A percentile compares a stretch with the other conserved stretches of the same genome.
Conservation (phyloP, 2,888 invertebrate genomes). For the Alloplasta piceator region DNA sequence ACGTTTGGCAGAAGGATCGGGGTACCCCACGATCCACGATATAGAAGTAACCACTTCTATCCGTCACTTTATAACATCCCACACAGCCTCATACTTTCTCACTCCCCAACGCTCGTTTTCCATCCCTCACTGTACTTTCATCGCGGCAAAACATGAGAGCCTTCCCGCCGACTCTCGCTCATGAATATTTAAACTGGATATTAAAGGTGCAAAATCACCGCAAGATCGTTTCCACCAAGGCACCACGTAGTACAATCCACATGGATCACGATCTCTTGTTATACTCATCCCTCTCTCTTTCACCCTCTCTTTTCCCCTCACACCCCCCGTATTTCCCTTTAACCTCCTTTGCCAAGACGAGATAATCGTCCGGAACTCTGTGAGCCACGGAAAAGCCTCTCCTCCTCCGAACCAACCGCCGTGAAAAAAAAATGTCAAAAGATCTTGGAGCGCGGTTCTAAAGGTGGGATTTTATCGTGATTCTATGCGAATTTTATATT, state of each 20-base stretch:
- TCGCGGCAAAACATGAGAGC: slow-evolving; percentile 52
- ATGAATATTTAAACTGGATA: slow-evolving; percentile 82
- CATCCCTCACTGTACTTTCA: slow-evolving; percentile 43
- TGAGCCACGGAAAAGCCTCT: slow-evolving; percentile 53
- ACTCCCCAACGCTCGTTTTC: background rate
- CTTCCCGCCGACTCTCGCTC: slow-evolving; percentile 68
- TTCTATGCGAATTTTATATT: slow-evolving; percentile 43
- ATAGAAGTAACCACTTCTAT: slow-evolving; percentile 17
- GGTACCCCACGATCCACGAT: background rate
- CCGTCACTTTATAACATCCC: slow-evolving; percentile 34
- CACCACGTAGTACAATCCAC: slow-evolving; percentile 63
- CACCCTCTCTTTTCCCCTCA: slow-evolving; percentile 34
- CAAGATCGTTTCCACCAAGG: slow-evolving; percentile 68
- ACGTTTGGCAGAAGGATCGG: slow-evolving; percentile 31
- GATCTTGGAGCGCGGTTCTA: slow-evolving; percentile 53
- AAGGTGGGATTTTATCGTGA: slow-evolving; percentile 43
- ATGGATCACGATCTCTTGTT: slow-evolving; percentile 61
- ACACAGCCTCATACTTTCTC: slow-evolving; percentile 16
- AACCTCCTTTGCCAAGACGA: slow-evolving; percentile 36
- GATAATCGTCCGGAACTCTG: slow-evolving; percentile 58
- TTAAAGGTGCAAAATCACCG: slow-evolving; percentile 80
- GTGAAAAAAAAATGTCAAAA: slow-evolving; percentile 44
- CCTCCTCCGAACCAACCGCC: slow-evolving; percentile 31
- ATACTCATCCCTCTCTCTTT: slow-evolving; percentile 34
- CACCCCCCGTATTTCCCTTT: slow-evolving; percentile 41